Base-by-base conservation (phyloP, 1,140 invertebrate species). In the Heterodera carotae region DNA sequence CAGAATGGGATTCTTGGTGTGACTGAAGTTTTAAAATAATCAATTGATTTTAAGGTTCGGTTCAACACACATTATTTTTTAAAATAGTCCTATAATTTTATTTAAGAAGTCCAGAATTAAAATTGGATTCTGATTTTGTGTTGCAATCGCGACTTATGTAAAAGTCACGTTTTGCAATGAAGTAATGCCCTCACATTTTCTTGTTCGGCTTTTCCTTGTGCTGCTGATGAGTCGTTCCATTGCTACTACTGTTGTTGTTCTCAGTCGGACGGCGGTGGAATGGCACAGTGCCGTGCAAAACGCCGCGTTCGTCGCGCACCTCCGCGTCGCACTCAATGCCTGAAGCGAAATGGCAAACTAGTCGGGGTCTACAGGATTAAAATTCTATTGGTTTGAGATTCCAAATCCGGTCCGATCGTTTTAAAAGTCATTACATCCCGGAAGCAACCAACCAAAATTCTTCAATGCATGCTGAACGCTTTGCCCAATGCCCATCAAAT, bases 321-420 rank as follows among this genome's bases (percentile, higher is more conserved):
- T 56, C 59, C 15, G 80, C 80, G 18, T 80, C 79, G 53, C 78
- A 80, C 33, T 80, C 79, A 70, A 80, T 80, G 22, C 79, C 79
- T 80, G n/a, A 31, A 80, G 53, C 36, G 34, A 80, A 60, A 70
- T 66, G 25, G 33, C 36, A 29, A 56, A 71, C n/a, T n/a, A n/a
- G n/a, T n/a, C n/a, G n/a, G n/a, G n/a, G n/a, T n/a, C n/a, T n/a
- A n/a, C n/a, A n/a, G n/a, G n/a, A n/a, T n/a, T n/a, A n/a, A n/a
- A n/a, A n/a, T n/a, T n/a, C n/a, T n/a, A n/a, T n/a, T n/a, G n/a
- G n/a, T n/a, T n/a, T n/a, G n/a, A n/a, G n/a, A n/a, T n/a, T n/a
- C n/a, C 34, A 66, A 75, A 68, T 60, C 43, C 62, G 39, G 31
- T 67, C 7, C 5, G 12, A 22, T 29, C 62, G n/a, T 76, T 8